Conservation (phyloP, 1,140 invertebrate species). For the Apis florea region DNA sequence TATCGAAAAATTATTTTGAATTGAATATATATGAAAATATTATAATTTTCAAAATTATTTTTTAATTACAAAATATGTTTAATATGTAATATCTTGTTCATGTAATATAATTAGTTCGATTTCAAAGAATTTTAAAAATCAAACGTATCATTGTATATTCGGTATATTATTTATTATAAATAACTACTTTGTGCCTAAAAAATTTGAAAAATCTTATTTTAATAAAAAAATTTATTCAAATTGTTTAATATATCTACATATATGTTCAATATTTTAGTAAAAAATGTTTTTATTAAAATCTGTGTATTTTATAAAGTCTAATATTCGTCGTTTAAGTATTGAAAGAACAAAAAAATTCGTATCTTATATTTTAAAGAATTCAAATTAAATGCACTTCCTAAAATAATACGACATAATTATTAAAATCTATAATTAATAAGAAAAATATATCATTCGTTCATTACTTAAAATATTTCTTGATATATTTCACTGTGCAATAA, state of each 20-base stretch:
- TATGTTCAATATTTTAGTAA: conserved; percentile 38
- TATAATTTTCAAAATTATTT: background rate
- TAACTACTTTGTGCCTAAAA: conserved; percentile 51
- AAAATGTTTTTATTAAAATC: background rate
- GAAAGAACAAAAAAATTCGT: conserved; percentile 6
- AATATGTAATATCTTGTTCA: background rate
- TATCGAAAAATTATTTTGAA: conserved; percentile 7
- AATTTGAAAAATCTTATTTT: conserved; percentile 38
- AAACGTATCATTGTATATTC: background rate
- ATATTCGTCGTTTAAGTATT: conserved; percentile 25
- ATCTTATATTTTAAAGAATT: conserved; percentile 27
- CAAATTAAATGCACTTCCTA: conserved; percentile 31
- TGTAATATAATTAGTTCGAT: background rate
- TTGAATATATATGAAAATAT: background rate
- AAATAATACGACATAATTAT: conserved; percentile 22
- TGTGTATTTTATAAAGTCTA: conserved; percentile 31
- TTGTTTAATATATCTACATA: conserved; percentile 33
- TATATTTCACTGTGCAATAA: conserved; percentile 59
- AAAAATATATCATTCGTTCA: conserved; percentile 43
- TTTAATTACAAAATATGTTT: background rate
- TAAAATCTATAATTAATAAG: conserved; percentile 31
- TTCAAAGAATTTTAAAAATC: background rate
- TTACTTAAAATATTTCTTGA: conserved; percentile 27
- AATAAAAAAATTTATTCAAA: conserved; percentile 29
- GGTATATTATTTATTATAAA: conserved; percentile 26